phyloP scores from a whole-genome alignment of 2,797 vertebrate genomes.

The Falco cherrug region DNA sequence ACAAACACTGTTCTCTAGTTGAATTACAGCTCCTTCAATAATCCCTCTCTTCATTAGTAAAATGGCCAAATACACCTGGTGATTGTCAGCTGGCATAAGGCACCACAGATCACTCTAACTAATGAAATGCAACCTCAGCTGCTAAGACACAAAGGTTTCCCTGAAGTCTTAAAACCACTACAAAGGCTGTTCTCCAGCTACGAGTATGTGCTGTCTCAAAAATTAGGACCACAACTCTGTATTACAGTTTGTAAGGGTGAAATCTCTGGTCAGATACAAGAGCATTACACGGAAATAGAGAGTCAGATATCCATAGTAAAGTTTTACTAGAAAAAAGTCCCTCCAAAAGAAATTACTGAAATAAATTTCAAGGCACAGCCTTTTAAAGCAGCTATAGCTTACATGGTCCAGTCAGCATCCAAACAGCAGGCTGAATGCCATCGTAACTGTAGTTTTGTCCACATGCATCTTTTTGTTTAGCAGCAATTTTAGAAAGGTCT shows the following conservation, averaged over 20 bases:
- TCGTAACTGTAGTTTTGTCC: neutral
- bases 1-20: neutral
- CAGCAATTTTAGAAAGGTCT: neutral
- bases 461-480: neutral
- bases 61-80: conserved; percentile 32
- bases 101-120: neutral
- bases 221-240: neutral
- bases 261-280: neutral
- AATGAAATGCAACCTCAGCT: conserved; percentile 33
- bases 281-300: neutral
- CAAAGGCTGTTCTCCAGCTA: neutral
- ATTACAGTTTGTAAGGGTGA: neutral
- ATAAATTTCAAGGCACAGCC: neutral
- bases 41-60: conserved; percentile 54
- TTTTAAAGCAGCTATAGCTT: neutral
- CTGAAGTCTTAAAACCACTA: neutral
- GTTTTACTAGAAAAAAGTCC: neutral
- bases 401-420: neutral
- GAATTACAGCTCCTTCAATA: conserved; percentile 38
- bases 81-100: conserved; percentile 59
- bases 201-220: fast-evolving
- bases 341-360: neutral
- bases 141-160: neutral
- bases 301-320: neutral
- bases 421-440: neutral